Evolutionary conservation across 2,113 vertebrate genomes (phyloP), one percentile per base, ranked within the genome.

Genomic region (Sisor rabdophorus): DNA sequence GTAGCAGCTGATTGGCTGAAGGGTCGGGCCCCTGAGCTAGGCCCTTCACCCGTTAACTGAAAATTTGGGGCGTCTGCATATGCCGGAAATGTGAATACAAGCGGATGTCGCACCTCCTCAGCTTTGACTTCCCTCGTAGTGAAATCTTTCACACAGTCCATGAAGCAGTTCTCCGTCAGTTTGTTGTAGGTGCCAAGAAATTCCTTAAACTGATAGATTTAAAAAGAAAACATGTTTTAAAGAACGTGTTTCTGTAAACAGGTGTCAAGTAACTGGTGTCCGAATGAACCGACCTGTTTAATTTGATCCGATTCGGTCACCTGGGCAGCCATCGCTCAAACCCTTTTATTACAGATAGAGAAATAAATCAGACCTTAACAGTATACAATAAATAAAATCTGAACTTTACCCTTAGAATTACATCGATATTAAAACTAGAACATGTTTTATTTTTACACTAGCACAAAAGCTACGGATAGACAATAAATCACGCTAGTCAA

Each of bases 151-250:
- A 99, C 93, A 70, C 97, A 99, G 83, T 98, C 96, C 92, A 99
- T 88, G 77, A 99, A 99, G 83, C 97, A 99, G 86, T 93, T 98
- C 85, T 99, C 97, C 54, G 97, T 98, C 80, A 99, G 90, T 87
- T 94, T 98, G 90, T 99, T 99, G 89, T 99, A 99, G 0, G 97
- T 98, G 77, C 96, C 96, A 86, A 98, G 92, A 85, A 99, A 99
- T 87, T 99, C 97, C 77, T 95, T 98, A 83, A 99, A 99, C 97
- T 98, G 87, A 16, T 13, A 73, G 80, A 75, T 55, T 44, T n/a
- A n/a, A n/a, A 58, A 73, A 64, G 9, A 67, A 26, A 50, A 54
- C 26, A 9, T 24, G 32, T 71, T 7, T 9, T 40, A 64, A 47
- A 48, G 22, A 28, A 13, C 26, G 16, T 11, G 20, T 16, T 17